Evolutionary conservation across 2,888 invertebrate genomes (phyloP).

Genomic region (Oscheius onirici): DNA sequence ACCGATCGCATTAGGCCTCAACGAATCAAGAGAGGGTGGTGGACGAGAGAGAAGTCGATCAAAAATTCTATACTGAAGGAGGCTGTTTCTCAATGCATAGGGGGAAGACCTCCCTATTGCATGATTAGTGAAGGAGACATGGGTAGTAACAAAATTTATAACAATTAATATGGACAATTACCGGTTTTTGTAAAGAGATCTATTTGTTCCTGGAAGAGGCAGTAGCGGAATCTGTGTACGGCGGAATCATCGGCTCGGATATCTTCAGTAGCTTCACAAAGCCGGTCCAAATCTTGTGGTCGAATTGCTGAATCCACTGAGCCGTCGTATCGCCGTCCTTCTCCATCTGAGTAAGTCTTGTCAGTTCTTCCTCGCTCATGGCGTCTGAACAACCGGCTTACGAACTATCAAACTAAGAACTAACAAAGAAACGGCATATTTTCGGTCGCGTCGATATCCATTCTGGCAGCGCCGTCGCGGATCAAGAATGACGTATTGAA

Average conservation of each 20-base stretch:
- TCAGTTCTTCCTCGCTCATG: neutral
- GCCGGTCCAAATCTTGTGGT: neutral
- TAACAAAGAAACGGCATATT: neutral
- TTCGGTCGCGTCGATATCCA: neutral
- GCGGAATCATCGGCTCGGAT: too few relatives aligned
- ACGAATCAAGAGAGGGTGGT: neutral
- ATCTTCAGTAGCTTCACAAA: too few relatives aligned
- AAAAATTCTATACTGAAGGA: neutral
- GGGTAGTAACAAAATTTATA: too few relatives aligned
- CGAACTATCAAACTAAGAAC: neutral
- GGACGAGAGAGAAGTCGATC: neutral
- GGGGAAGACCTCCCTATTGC: neutral
- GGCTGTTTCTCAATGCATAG: neutral
- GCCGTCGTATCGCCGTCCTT: neutral
- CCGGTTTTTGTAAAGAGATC: too few relatives aligned
- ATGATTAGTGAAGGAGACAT: too few relatives aligned
- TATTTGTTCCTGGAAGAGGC: too few relatives aligned
- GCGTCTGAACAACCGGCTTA: too few relatives aligned
- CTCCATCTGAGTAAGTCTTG: too few relatives aligned
- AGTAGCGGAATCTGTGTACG: too few relatives aligned
- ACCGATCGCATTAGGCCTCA: neutral
- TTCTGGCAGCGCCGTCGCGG: neutral
- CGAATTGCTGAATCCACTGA: neutral
- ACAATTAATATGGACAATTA: too few relatives aligned
- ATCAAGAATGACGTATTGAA: conserved; percentile 6